Percentiles rank a stretch among this genome's conserved stretches.
Conservation (phyloP, 1,140 invertebrate genomes). For the Carposina sasakii region DNA sequence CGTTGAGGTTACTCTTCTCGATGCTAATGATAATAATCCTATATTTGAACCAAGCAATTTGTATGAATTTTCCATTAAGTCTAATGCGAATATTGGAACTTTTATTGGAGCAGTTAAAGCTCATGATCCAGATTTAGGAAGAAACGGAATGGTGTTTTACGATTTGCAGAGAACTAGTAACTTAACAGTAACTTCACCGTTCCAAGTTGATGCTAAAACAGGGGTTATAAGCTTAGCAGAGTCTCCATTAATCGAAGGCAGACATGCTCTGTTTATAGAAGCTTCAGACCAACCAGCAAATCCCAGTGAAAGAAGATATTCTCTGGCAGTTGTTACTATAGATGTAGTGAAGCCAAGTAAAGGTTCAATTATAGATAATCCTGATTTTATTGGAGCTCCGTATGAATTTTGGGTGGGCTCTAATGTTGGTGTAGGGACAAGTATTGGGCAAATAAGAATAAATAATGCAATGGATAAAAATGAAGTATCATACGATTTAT, state of each 20-base stretch:
- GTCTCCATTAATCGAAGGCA: conserved; percentile 76
- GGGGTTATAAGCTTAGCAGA: conserved; percentile 82
- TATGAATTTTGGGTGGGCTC: conserved; percentile 93
- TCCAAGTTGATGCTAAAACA: conserved; percentile 80
- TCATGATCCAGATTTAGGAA: conserved; percentile 85
- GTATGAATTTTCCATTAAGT: conserved; percentile 82
- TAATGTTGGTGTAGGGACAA: conserved; percentile 86
- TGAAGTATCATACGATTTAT: conserved; percentile 82
- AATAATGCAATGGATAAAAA: conserved; percentile 79
- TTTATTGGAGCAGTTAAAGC: conserved; percentile 84
- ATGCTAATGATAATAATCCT: conserved; percentile 91
- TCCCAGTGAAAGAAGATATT: conserved; percentile 85
- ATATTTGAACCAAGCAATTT: conserved; percentile 86
- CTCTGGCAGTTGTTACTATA: conserved; percentile 87
- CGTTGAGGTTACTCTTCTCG: conserved; percentile 86
- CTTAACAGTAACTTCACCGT: conserved; percentile 77
- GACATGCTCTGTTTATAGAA: conserved; percentile 86
- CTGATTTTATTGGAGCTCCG: conserved; percentile 89
- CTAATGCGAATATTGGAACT: conserved; percentile 78
- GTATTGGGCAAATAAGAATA: conserved; percentile 87
- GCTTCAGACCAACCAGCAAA: conserved; percentile 86
- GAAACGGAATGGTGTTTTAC: conserved; percentile 86
- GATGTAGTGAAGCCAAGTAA: conserved; percentile 75
- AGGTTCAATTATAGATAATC: conserved; percentile 72
- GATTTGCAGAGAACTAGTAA: conserved; percentile 82